These are phyloP conservation scores for Glaucomys volans DNA, from an alignment of 2,113 vertebrate genomes.

Conservation along the genomic window DNA sequence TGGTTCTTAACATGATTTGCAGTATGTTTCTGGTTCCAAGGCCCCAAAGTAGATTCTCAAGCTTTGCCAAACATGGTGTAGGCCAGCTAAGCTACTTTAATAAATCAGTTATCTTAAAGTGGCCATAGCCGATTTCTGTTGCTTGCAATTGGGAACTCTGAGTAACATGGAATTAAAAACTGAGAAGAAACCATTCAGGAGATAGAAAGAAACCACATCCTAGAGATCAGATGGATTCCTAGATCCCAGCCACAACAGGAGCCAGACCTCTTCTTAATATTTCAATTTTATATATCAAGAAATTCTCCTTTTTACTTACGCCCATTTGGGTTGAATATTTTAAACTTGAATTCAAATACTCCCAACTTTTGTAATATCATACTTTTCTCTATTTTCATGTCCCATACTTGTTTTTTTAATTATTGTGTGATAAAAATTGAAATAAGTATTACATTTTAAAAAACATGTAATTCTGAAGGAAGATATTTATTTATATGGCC, in stretches of 20 bases:
- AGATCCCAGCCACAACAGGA: not conserved
- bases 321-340: not conserved
- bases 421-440: slow-evolving; percentile 43
- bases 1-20: not conserved
- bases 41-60: not conserved
- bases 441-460: slow-evolving; percentile 10
- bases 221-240: not conserved
- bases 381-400: not conserved
- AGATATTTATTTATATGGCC: not conserved
- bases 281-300: not conserved
- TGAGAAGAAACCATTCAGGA: not conserved
- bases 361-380: not conserved
- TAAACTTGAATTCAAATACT: not conserved
- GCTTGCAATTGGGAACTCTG: not conserved
- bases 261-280: not conserved
- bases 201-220: not conserved
- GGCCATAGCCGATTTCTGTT: not conserved
- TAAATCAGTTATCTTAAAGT: not conserved
- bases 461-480: not conserved
- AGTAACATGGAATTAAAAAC: not conserved
- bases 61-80: not conserved
- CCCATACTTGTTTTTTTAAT: not conserved
- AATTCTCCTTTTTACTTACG: not conserved
- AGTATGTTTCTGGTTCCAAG: not conserved
- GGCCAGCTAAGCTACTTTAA: not conserved